Percentiles rank a stretch among this genome's conserved stretches.
Evolutionary conservation across 2,888 invertebrate genomes (phyloP).

Genomic region (Mythimna impura): DNA sequence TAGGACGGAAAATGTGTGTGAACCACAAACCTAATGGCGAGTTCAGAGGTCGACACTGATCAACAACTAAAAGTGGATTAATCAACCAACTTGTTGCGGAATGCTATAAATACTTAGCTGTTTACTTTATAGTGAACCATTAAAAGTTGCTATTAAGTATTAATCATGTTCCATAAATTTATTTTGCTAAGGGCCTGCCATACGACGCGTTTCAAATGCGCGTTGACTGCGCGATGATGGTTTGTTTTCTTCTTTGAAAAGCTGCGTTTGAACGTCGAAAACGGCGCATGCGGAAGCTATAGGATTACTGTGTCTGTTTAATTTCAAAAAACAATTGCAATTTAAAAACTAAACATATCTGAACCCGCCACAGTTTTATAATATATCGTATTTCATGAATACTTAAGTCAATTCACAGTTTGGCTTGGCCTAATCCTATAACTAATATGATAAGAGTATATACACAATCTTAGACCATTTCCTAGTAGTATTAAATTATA

Average conservation of each 20-base stretch:
- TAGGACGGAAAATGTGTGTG: not conserved
- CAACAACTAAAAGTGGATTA: not conserved
- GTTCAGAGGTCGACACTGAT: constrained; percentile 34
- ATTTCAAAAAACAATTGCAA: not conserved
- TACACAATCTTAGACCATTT: constrained; percentile 73
- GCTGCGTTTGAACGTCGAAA: not conserved
- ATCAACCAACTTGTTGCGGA: not conserved
- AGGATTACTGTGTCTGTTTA: not conserved
- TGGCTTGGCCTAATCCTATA: constrained; percentile 79
- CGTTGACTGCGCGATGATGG: not conserved
- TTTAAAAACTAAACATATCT: not conserved
- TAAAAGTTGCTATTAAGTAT: not conserved
- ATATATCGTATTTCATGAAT: constrained; percentile 30
- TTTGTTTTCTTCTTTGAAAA: not conserved
- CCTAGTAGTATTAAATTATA: constrained; percentile 72
- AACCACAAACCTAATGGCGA: constrained; percentile 28
- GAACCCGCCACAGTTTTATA: constrained; percentile 55
- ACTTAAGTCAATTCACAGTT: constrained; percentile 78
- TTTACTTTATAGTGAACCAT: not conserved
- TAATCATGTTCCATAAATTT: not conserved
- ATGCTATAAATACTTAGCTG: not conserved
- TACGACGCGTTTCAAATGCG: not conserved
- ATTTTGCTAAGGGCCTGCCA: not conserved
- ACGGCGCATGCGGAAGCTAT: not conserved
- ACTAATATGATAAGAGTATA: constrained; percentile 65